A percentile compares a stretch with the other conserved stretches of the same genome.
phyloP scores from a whole-genome alignment of 1,140 invertebrate species.

The Hyles euphorbiae region DNA sequence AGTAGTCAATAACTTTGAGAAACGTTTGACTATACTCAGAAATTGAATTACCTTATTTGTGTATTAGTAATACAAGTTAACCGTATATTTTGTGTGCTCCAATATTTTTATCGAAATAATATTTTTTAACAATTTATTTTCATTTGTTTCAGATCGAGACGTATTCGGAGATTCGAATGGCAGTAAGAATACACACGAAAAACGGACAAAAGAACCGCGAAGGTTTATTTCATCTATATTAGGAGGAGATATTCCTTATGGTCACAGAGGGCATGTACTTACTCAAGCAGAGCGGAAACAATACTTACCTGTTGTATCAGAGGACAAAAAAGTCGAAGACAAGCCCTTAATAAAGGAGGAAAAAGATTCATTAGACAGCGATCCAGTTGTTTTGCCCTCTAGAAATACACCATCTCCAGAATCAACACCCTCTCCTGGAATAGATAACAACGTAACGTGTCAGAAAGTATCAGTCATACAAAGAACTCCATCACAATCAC shows the following conservation, averaged over 20 bases:
- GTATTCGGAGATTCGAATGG: constrained; percentile 63
- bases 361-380: constrained; percentile 57
- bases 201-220: constrained; percentile 69
- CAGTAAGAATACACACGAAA: constrained; percentile 40
- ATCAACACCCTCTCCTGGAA: constrained; percentile 59
- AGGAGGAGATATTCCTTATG: constrained; percentile 85
- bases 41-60: too few relatives aligned
- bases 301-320: constrained; percentile 79
- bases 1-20: constrained; percentile 18
- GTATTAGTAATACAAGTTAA: too few relatives aligned
- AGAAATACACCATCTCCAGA: constrained; percentile 70
- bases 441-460: constrained; percentile 76
- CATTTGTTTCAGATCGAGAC: constrained; percentile 63
- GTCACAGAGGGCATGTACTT: constrained; percentile 81
- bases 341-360: constrained; percentile 67
- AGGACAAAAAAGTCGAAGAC: constrained; percentile 64
- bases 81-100: too few relatives aligned
- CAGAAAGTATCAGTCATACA: constrained; percentile 87
- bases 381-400: constrained; percentile 65
- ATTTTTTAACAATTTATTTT: constrained; percentile 2
- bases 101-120: too few relatives aligned
- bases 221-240: constrained; percentile 87
- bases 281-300: constrained; percentile 87
- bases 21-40: neutral
- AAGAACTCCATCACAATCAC: constrained; percentile 81